Evolutionary conservation across 2,888 invertebrate species (phyloP), one percentile per base, ranked within the genome.

Genomic region (Catonia carolina): DNA sequence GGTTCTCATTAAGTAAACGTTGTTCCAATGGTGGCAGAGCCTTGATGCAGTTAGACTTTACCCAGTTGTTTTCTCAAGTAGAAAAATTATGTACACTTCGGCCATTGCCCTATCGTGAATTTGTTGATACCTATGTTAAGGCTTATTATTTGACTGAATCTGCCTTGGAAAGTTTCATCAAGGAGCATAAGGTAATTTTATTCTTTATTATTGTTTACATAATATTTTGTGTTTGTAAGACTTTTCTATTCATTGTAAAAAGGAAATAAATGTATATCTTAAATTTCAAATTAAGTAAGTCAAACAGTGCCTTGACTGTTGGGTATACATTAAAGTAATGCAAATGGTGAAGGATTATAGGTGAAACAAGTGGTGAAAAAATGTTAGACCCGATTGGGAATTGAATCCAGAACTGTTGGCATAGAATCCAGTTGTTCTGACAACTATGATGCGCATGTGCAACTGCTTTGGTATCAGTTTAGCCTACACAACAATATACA

Each of bases 11-110:
- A 67, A 89, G 91, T 0, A 91, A 88, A 61, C 95, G 93, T 71
- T 99, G 99, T 73, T 89, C 94, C 0, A 93, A 94, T 65, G 97
- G 94, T 20, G 99, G 99, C 0, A 77, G 99, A 36, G 98, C 95
- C 0, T 74, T 99, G 8, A 99, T 99, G 98, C 97, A 97, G 70
- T 76, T 99, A 18, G 99, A 99, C 76, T 97, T 94, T 69, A 90
- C 94, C 6, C 97, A 98, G 71, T 84, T 97, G 61, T 81, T 94
- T 63, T 84, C 90, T 18, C 94, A 96, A 70, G 77, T 93, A 52
- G 95, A 97, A 72, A 84, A 87, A 67, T 83, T 96, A 54, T 87
- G 93, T 0, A 82, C 83, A 1, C 70, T 93, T 6, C 85, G 85
- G 68, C 94, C 94, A 2, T 78, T 93, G 14, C 93, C 96, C 0